These are phyloP conservation scores for Ptilodon capucinus DNA, from an alignment of 2,888 invertebrate species.

Conservation along the genomic window DNA sequence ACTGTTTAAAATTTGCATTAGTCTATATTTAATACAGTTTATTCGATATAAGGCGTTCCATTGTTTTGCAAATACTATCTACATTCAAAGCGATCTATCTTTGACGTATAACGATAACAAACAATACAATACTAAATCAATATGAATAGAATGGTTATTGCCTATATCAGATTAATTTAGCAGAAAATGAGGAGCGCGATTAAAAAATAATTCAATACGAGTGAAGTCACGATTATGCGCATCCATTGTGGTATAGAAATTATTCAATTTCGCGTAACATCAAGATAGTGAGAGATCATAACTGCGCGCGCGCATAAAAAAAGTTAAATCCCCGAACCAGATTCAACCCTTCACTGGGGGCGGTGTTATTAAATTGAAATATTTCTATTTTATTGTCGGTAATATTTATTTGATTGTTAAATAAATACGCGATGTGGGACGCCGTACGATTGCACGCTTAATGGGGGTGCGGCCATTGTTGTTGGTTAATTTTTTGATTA, in stretches of 20 bases:
- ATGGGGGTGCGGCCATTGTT: slow-evolving; percentile 74
- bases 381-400: slow-evolving; percentile 80
- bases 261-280: slow-evolving; percentile 78
- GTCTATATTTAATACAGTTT: not conserved
- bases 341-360: slow-evolving; percentile 73
- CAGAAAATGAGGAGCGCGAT: slow-evolving; percentile 27
- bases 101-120: not conserved
- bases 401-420: slow-evolving; percentile 83
- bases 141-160: not conserved
- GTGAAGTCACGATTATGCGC: slow-evolving; percentile 43
- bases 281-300: slow-evolving; percentile 67
- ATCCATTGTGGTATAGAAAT: slow-evolving; percentile 57
- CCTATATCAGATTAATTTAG: slow-evolving; percentile 35
- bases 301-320: slow-evolving; percentile 55
- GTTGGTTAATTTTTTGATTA: slow-evolving; percentile 82
- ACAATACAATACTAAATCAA: not conserved
- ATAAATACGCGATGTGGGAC: slow-evolving; percentile 80
- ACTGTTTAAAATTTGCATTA: too few relatives aligned
- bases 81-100: not conserved
- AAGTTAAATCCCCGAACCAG: slow-evolving; percentile 54
- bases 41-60: not conserved
- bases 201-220: slow-evolving; percentile 38
- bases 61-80: not conserved
- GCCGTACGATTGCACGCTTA: slow-evolving; percentile 72
- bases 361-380: slow-evolving; percentile 79